A percentile compares a stretch with the other conserved stretches of the same genome.
Evolutionary conservation across 2,888 invertebrate species (phyloP).

Genomic region (Tetragonisca angustula): DNA sequence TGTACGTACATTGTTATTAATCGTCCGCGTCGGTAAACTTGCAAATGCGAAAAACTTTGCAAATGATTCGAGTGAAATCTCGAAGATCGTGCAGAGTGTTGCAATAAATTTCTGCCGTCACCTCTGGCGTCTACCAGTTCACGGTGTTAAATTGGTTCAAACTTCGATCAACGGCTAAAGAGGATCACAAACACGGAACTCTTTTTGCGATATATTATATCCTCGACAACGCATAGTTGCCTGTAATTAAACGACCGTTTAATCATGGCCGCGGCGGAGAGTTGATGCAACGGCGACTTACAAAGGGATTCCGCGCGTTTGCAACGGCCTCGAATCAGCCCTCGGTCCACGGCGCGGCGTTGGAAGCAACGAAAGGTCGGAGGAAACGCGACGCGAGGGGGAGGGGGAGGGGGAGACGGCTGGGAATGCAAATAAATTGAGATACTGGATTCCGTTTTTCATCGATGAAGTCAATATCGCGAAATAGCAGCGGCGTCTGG

Average conservation of each 20-base stretch:
- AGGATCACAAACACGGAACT: no score
- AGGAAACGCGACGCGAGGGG: no score
- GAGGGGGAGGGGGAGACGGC: neutral
- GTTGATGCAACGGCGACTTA: conserved; percentile 3
- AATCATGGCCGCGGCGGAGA: neutral
- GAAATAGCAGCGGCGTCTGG: conserved; percentile 63
- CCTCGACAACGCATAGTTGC: neutral
- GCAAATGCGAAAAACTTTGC: no score
- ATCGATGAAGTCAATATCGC: conserved; percentile 75
- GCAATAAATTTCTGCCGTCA: no score
- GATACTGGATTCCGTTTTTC: conserved; percentile 73
- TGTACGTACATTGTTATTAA: no score
- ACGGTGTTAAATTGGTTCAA: no score
- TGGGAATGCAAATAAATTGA: conserved; percentile 68
- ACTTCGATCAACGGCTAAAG: no score
- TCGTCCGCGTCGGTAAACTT: no score
- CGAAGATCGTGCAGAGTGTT: no score
- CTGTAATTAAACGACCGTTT: conserved; percentile 16
- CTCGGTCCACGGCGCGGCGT: conserved; percentile 13
- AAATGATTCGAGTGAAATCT: no score
- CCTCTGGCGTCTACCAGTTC: no score
- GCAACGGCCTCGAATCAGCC: conserved; percentile 35
- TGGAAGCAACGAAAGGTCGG: conserved; percentile 7
- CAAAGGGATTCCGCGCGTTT: conserved; percentile 1
- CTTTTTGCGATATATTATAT: no score